Evolutionary conservation across 2,888 invertebrate genomes (phyloP).

Genomic region (Pyrgus malvae): DNA sequence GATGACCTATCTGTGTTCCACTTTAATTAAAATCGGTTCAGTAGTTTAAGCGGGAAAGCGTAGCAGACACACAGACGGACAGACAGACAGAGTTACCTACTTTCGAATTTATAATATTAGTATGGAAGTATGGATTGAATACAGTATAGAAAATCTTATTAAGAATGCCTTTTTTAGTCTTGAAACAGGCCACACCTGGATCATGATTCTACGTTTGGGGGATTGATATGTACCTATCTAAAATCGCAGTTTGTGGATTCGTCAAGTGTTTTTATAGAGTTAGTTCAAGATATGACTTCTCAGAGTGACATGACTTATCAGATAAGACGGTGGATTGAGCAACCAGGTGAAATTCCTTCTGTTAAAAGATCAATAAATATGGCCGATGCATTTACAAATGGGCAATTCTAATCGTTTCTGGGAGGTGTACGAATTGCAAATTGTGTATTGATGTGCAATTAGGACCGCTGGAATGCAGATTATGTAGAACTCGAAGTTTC

Average conservation of each 20-base stretch:
- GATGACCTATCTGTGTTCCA: too few species aligned
- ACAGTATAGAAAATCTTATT: too few species aligned
- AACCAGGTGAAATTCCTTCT: slow-evolving; percentile 5
- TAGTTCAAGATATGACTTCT: slow-evolving; percentile 1
- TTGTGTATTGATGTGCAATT: slow-evolving; percentile 15
- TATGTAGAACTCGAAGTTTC: slow-evolving; percentile 9
- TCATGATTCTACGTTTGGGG: too few species aligned
- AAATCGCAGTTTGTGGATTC: background rate
- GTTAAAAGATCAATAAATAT: slow-evolving; percentile 7
- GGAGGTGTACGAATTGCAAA: slow-evolving; percentile 11
- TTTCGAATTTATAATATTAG: too few species aligned
- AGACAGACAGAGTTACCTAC: too few species aligned
- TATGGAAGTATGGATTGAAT: too few species aligned
- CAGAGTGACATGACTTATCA: slow-evolving; percentile 7
- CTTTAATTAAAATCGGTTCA: too few species aligned
- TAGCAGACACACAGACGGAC: too few species aligned
- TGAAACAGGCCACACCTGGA: too few species aligned
- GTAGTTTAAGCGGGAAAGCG: too few species aligned
- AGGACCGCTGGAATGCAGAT: slow-evolving; percentile 21
- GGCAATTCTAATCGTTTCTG: slow-evolving; percentile 15
- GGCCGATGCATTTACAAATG: slow-evolving; percentile 2
- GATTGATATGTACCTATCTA: background rate
- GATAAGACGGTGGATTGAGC: slow-evolving; percentile 14
- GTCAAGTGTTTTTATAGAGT: background rate
- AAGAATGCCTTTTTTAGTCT: too few species aligned